Evolutionary conservation across 2,113 vertebrate genomes (phyloP), one percentile per base, ranked within the genome.

Genomic region (Vireo altiloquus): DNA sequence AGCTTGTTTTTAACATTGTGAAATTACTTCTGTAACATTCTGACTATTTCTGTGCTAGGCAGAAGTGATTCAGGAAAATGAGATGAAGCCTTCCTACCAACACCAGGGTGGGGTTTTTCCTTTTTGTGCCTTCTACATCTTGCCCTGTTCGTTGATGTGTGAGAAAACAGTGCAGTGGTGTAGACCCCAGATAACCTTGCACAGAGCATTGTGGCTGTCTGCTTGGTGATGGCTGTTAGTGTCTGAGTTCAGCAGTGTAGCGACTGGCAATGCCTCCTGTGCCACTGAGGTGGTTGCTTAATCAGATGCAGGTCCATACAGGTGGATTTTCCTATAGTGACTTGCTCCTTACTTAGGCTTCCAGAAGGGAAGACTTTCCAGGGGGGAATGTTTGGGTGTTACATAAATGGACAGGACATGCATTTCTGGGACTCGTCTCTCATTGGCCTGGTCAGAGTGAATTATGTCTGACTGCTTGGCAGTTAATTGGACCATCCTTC

Each of bases 401-500:
- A 79, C 19, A 5, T 95, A 92, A 95, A 96, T 94, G 87, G 53
- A 85, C 64, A 78, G 80, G 59, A 37, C 63, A 44, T 82, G 81
- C 66, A 37, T 94, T 95, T 97, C 95, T 96, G 76, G 23, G 57
- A 74, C 92, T 97, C 47, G n/a, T 91, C 96, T 94, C 94, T 97
- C 92, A 68, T 63, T 96, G 96, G 93, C 90, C 89, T 97, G 95
- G 27, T 97, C 97, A 93, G 95, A 59, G 90, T 96, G 97, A 97
- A 96, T 98, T 98, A 96, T 96, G 91, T 96, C 96, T 97, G 96
- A 96, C 91, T 95, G 90, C 96, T 95, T 97, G 98, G 95, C 97
- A 95, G 97, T 97, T 98, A 98, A 97, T 97, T 98, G 97, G 97
- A 97, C 95, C 97, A 96, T 98, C 97, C 96, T 97, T 98, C 95